phyloP scores from a whole-genome alignment of 1,140 invertebrate species.

The Amphibalanus amphitrite region DNA sequence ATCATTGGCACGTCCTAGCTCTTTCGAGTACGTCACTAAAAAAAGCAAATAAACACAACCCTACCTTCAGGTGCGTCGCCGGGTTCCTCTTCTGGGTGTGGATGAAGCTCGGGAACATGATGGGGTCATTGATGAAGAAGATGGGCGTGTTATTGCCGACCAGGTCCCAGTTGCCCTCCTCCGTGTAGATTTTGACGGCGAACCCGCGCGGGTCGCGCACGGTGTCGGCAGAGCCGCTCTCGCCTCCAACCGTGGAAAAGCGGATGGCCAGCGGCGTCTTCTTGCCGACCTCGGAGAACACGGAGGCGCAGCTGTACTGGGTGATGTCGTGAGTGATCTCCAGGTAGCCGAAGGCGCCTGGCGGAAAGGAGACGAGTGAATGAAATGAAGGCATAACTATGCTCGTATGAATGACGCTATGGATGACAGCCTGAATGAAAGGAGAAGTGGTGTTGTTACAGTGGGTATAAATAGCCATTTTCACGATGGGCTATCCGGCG shows the following conservation, averaged over 20 bases:
- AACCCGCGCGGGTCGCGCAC: conserved; percentile 82
- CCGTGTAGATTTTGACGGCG: conserved; percentile 89
- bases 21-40: too few species aligned
- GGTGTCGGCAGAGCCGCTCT: conserved; percentile 75
- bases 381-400: too few species aligned
- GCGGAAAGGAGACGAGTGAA: too few species aligned
- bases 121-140: conserved; percentile 74
- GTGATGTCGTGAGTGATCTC: conserved; percentile 83
- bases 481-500: too few species aligned
- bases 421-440: too few species aligned
- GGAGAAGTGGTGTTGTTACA: too few species aligned
- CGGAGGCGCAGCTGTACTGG: conserved; percentile 60
- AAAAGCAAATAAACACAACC: too few species aligned
- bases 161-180: conserved; percentile 90
- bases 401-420: too few species aligned
- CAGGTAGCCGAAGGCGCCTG: conserved; percentile 90
- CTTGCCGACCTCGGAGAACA: conserved; percentile 70
- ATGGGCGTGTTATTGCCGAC: conserved; percentile 96
- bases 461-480: too few species aligned
- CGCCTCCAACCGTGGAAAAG: conserved; percentile 77
- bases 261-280: conserved; percentile 58
- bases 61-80: conserved; percentile 70
- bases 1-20: too few species aligned
- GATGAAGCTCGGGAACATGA: conserved; percentile 78
- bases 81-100: conserved; percentile 91